Evolutionary conservation across 2,113 vertebrate genomes (phyloP), one percentile per base, ranked within the genome.

Genomic region (Dipodomys stephensi): DNA sequence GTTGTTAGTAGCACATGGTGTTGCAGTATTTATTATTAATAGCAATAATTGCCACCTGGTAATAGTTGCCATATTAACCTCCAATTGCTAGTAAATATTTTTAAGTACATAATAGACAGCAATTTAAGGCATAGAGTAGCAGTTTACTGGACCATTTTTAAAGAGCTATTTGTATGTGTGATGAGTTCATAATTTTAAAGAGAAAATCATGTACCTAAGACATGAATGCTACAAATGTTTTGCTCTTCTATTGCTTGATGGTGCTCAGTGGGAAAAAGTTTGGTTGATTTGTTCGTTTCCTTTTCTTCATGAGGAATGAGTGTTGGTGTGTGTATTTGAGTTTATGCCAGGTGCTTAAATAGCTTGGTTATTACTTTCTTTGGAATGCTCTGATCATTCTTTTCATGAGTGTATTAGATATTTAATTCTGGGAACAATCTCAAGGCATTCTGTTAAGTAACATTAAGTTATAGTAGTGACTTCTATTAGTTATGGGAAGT

Each of bases 41-140:
- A 94, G 92, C 96, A 80, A 49, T 96, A 95, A 96, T 97, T 97
- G 94, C 90, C 71, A 91, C 73, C 89, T 35, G 19, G 94, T 97
- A 96, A 96, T 95, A 94, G 94, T 97, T 97, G 91, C 95, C 93
- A 96, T 97, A 97, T 98, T 98, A 97, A 97, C 94, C 93, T 97
- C 87, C 93, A 95, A 95, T 97, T 97, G 83, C 95, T 96, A 94
- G 95, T 95, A 98, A 96, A 96, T 96, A 92, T 96, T 96, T 97
- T 96, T 96, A 97, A 97, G 97, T 97, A 95, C 96, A 93, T 95
- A 97, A 97, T 95, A 97, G 97, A 97, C 95, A 94, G 96, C 95
- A 95, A 93, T 96, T 94, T 92, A 97, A 97, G 90, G 83, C 96
- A 95, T 82, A 96, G 81, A 77, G 53, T 91, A 97, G 83, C 92